Percentiles rank a stretch among this genome's conserved stretches.
Conservation (phyloP, 2,888 invertebrate species). For the Quadroppia sp. region DNA sequence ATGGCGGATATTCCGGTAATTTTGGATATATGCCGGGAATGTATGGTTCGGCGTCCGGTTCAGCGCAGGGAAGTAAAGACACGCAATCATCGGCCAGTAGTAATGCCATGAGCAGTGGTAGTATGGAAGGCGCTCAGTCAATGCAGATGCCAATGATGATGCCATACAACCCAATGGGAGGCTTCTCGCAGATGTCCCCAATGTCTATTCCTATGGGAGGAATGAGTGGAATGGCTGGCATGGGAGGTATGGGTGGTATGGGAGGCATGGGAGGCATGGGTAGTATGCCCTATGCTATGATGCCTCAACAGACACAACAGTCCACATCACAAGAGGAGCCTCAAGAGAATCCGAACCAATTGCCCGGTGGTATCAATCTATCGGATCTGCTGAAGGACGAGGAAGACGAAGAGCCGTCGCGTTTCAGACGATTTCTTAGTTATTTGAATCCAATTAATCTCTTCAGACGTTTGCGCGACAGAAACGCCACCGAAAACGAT, state of each 20-base stretch:
- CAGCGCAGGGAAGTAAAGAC: not conserved
- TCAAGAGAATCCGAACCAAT: slow-evolving; percentile 17
- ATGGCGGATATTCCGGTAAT: slow-evolving; percentile 17
- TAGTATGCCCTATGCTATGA: not conserved
- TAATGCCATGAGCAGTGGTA: slow-evolving; percentile 9
- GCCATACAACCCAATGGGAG: slow-evolving; percentile 37
- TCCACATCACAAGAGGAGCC: not conserved
- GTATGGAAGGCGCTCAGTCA: not conserved
- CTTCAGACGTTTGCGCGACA: slow-evolving; percentile 39
- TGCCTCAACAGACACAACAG: not conserved
- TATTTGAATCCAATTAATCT: slow-evolving; percentile 44
- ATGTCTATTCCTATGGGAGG: slow-evolving; percentile 9
- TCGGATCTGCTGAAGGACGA: slow-evolving; percentile 41
- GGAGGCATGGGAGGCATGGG: slow-evolving; percentile 12
- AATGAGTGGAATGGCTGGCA: slow-evolving; percentile 8
- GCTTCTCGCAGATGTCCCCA: slow-evolving; percentile 19
- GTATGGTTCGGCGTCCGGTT: not conserved
- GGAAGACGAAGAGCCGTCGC: slow-evolving; percentile 41
- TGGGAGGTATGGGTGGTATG: not conserved
- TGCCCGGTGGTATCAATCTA: slow-evolving; percentile 40
- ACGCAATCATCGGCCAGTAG: not conserved
- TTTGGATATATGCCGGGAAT: slow-evolving; percentile 21
- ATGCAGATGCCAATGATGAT: slow-evolving; percentile 42
- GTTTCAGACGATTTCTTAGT: slow-evolving; percentile 40
- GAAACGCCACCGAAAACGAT: slow-evolving; percentile 38